Percentiles rank a stretch among this genome's conserved stretches.
These are phyloP conservation scores for Trematomus bernacchii DNA, from an alignment of 2,797 vertebrate genomes.

Conservation along the genomic window DNA sequence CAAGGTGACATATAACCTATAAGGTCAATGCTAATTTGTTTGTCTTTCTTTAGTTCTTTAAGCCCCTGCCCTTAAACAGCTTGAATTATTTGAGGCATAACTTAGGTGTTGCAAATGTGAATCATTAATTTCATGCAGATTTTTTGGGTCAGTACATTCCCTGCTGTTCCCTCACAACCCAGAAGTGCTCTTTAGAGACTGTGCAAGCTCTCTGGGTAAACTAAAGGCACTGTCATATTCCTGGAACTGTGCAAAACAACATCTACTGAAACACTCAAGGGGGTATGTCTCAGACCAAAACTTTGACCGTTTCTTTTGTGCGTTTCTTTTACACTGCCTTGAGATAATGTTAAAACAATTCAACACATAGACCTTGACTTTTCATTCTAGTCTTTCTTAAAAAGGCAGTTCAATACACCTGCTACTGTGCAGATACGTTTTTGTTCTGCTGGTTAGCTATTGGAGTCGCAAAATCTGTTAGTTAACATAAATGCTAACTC, in stretches of 20 bases:
- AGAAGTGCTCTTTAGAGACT: neutral
- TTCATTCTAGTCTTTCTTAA: neutral
- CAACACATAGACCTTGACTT: neutral
- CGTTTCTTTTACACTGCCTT: neutral
- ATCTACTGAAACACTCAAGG: conserved; percentile 1
- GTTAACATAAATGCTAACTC: too few relatives aligned
- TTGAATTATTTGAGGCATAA: neutral
- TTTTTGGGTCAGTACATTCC: neutral
- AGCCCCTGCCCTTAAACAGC: neutral
- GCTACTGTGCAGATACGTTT: neutral
- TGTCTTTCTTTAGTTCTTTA: neutral
- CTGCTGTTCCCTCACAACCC: neutral
- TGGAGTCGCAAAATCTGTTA: too few relatives aligned
- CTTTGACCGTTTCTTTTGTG: neutral
- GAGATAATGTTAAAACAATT: neutral
- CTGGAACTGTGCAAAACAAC: neutral
- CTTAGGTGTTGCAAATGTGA: neutral
- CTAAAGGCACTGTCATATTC: neutral
- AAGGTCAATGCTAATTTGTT: neutral
- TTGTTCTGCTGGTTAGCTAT: neutral
- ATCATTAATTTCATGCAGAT: neutral
- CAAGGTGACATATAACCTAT: neutral
- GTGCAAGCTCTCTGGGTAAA: neutral
- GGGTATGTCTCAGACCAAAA: neutral
- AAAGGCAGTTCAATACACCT: neutral